Evolutionary conservation across 2,888 invertebrate genomes (phyloP).

Genomic region (Schrankia costaestrigalis): DNA sequence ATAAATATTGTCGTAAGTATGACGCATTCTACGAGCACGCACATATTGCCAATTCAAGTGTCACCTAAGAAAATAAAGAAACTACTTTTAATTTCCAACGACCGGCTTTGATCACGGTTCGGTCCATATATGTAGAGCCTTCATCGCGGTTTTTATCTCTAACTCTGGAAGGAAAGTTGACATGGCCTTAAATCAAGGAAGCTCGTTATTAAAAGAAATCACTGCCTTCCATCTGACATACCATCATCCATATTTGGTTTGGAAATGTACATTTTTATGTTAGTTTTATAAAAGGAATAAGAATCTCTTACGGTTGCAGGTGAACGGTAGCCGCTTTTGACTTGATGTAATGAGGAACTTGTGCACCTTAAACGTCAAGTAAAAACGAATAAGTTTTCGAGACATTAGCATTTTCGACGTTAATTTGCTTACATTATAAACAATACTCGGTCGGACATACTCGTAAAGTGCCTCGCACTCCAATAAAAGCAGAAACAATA

Average conservation of each 20-base stretch:
- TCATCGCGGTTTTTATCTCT: constrained; percentile 56
- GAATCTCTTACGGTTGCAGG: constrained; percentile 54
- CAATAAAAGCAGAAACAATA: too few species aligned
- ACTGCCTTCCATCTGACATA: constrained; percentile 55
- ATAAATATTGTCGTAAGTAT: constrained; percentile 4
- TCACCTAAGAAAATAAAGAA: constrained; percentile 16
- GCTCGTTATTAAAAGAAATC: constrained; percentile 72
- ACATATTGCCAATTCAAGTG: constrained; percentile 11
- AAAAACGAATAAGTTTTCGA: constrained; percentile 26
- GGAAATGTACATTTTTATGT: constrained; percentile 62
- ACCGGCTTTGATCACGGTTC: constrained; percentile 24
- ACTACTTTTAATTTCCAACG: constrained; percentile 30
- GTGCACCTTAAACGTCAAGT: constrained; percentile 24
- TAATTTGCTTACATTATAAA: constrained; percentile 34
- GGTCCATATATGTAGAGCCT: constrained; percentile 36
- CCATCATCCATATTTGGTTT: constrained; percentile 58
- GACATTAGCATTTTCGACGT: constrained; percentile 18
- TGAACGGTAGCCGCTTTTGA: constrained; percentile 39
- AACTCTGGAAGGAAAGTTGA: constrained; percentile 73
- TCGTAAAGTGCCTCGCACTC: not conserved
- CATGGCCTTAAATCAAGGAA: constrained; percentile 58
- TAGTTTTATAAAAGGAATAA: constrained; percentile 53
- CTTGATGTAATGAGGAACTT: constrained; percentile 43
- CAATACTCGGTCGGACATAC: constrained; percentile 4
- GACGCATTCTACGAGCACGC: constrained; percentile 2